Percentiles rank a stretch among this genome's conserved stretches.
These are phyloP conservation scores for Ennomos erosarius DNA, from an alignment of 2,888 invertebrate species.

Conservation along the genomic window DNA sequence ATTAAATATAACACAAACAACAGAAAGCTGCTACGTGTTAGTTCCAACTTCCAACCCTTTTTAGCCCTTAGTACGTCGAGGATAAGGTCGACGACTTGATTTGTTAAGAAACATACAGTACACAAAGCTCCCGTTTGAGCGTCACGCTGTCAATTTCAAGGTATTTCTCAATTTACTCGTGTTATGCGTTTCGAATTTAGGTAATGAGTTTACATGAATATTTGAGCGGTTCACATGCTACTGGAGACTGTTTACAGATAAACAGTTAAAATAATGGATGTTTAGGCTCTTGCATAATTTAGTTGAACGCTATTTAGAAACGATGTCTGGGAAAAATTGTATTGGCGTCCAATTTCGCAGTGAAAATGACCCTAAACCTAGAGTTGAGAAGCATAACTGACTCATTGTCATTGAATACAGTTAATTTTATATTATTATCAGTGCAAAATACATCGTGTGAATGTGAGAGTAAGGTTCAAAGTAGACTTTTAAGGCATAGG, in stretches of 20 bases:
- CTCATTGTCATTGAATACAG: slow-evolving; percentile 24
- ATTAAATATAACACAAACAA: slow-evolving; percentile 4
- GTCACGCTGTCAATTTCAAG: slow-evolving; percentile 5
- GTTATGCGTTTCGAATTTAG: slow-evolving; percentile 11
- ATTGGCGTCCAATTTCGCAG: background rate
- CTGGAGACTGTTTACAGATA: background rate
- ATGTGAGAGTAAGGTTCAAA: slow-evolving; percentile 54
- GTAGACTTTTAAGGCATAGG: slow-evolving; percentile 50
- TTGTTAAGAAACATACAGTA: background rate
- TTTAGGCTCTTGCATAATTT: background rate
- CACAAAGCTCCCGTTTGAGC: slow-evolving; percentile 10
- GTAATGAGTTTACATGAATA: slow-evolving; percentile 6
- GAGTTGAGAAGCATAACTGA: slow-evolving; percentile 27
- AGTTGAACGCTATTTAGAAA: no score
- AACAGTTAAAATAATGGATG: background rate
- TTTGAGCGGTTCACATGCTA: slow-evolving; percentile 13
- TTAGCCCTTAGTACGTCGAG: background rate
- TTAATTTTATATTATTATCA: slow-evolving; percentile 18
- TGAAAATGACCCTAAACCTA: slow-evolving; percentile 18
- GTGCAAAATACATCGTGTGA: slow-evolving; percentile 42
- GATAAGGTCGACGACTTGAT: background rate
- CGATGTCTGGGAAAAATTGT: no score
- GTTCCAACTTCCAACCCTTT: background rate
- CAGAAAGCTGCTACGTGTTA: background rate
- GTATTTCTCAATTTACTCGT: slow-evolving; percentile 19